These are phyloP conservation scores for Limnephilus rhombicus DNA, from an alignment of 2,888 invertebrate genomes.

Conservation along the genomic window DNA sequence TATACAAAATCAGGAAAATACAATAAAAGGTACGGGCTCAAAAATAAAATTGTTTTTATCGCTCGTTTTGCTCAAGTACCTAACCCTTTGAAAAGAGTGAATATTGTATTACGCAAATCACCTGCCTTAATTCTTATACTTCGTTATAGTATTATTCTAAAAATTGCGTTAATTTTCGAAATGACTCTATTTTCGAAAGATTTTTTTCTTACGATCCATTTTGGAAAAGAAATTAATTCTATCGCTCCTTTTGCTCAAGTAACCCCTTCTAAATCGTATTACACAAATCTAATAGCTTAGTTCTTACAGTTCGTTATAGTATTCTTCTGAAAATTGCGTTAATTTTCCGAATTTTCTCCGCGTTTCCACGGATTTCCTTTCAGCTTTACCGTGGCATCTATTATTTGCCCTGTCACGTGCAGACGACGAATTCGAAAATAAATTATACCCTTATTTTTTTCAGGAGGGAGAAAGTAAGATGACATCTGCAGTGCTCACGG, in stretches of 20 bases:
- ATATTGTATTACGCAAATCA: too few species aligned
- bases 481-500: background rate
- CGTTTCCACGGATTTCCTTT: background rate
- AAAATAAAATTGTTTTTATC: too few species aligned
- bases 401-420: background rate
- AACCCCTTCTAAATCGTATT: background rate
- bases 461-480: background rate
- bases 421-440: background rate
- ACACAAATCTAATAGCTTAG: background rate
- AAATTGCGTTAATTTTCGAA: too few species aligned
- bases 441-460: background rate
- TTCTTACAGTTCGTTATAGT: background rate
- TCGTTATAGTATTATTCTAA: too few species aligned
- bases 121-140: too few species aligned
- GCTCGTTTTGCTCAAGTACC: too few species aligned
- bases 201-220: background rate
- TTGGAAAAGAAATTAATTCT: background rate
- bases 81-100: too few species aligned
- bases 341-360: background rate
- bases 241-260: background rate
- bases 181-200: background rate
- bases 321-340: background rate
- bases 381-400: background rate
- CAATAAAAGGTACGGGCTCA: too few species aligned
- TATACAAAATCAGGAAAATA: too few species aligned